Evolutionary conservation across 2,113 vertebrate species (phyloP), one percentile per base, ranked within the genome.

Genomic region (Clarias batrachus): DNA sequence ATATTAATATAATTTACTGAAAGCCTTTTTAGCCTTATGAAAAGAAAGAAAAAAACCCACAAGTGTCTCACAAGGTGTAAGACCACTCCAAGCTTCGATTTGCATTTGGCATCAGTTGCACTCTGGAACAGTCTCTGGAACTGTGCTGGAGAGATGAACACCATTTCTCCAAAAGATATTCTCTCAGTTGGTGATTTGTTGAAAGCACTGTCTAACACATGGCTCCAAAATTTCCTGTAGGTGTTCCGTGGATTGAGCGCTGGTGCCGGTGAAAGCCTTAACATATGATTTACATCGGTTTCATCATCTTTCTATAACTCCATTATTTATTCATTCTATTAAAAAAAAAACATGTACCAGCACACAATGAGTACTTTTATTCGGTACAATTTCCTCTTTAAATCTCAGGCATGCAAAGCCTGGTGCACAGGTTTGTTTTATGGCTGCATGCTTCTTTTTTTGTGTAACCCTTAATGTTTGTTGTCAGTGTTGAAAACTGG

Each of bases 401-500:
- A 73, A 63, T 73, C 33, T 56, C 14, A 25, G 68, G 57, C 82
- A 74, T 82, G 74, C 12, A 65, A 27, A 56, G 85, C 52, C 52
- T 19, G 23, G 52, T 48, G 65, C 27, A 25, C 37, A 65, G 60
- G n/a, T 3, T 3, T 59, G 41, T 82, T 71, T 25, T 76, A 71
- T 73, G 41, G 59, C 27, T 65, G 25, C 27, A n/a, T 74, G 59
- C n/a, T 56, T 27, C n/a, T 27, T 68, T 30, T 48, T 87, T 57
- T 23, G 70, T 82, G 10, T 33, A 77, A 25, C 27, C 48, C 52
- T 41, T 33, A 82, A 3, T 77, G 60, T 87, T 82, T 89, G 71
- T 82, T 73, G 56, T 78, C 19, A 65, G 30, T 74, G 74, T 17
- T 33, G 33, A 88, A 88, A 86, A 90, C 84, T 60, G 84, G 89